Evolutionary conservation across 1,140 invertebrate species (phyloP).

Genomic region (Eupeodes corollae): DNA sequence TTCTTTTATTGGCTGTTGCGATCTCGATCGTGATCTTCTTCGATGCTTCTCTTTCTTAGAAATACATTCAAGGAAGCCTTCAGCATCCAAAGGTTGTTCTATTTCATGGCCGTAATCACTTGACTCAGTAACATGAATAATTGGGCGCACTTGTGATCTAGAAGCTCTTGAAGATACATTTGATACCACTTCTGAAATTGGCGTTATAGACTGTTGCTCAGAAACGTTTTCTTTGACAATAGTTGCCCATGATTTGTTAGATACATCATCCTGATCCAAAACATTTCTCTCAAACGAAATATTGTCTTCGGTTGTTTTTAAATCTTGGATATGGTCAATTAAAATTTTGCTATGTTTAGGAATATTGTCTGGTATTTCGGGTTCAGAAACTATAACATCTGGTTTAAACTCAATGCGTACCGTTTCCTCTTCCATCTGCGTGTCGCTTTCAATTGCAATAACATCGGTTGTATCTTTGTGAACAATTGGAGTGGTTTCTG

Average conservation of each 20-base stretch:
- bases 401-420: too few relatives aligned
- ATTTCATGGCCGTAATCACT: conserved; percentile 3
- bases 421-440: too few relatives aligned
- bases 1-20: conserved; percentile 17
- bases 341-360: too few relatives aligned
- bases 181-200: too few relatives aligned
- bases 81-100: conserved; percentile 10
- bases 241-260: conserved; percentile 14
- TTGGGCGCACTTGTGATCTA: conserved; percentile 14
- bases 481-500: neutral
- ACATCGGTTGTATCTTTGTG: too few relatives aligned
- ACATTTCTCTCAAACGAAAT: conserved; percentile 25
- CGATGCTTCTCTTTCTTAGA: conserved; percentile 19
- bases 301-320: conserved; percentile 14
- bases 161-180: conserved; percentile 10
- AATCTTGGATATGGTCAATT: conserved; percentile 8
- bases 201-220: too few relatives aligned
- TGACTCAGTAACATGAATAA: conserved; percentile 20
- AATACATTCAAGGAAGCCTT: conserved; percentile 22
- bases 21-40: conserved; percentile 26
- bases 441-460: too few relatives aligned
- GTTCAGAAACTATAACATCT: too few relatives aligned
- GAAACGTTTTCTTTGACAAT: conserved; percentile 1
- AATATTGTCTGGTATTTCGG: too few relatives aligned
- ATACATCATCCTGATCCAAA: conserved; percentile 21